Conservation (phyloP, 2,888 invertebrate species). For the Prosopocoilus inquinatus region DNA sequence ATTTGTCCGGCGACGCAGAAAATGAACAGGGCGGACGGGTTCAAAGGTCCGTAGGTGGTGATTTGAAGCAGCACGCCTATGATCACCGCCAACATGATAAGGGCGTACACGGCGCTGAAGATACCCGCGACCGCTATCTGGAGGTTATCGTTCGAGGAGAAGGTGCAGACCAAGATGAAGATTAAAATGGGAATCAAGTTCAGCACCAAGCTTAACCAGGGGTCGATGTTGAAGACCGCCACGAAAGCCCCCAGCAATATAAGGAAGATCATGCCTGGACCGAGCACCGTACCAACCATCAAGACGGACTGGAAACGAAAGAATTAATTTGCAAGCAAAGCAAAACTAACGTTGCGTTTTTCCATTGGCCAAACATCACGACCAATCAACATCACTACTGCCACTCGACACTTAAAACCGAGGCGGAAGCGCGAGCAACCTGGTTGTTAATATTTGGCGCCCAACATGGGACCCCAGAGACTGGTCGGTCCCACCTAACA, state of each 20-base stretch:
- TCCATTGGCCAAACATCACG: too few relatives aligned
- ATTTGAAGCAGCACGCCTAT: slow-evolving; percentile 79
- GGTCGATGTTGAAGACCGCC: slow-evolving; percentile 71
- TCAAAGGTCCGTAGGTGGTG: slow-evolving; percentile 71
- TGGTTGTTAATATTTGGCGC: too few relatives aligned
- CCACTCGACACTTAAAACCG: too few relatives aligned
- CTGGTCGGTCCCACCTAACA: too few relatives aligned
- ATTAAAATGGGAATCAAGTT: slow-evolving; percentile 67
- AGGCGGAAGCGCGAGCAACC: too few relatives aligned
- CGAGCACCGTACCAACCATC: slow-evolving; percentile 74
- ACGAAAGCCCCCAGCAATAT: slow-evolving; percentile 82
- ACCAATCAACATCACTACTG: too few relatives aligned
- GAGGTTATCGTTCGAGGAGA: slow-evolving; percentile 52
- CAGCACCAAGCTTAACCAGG: slow-evolving; percentile 62
- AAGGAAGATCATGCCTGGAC: slow-evolving; percentile 79
- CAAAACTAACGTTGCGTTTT: too few relatives aligned
- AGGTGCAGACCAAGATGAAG: slow-evolving; percentile 67
- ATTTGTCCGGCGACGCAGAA: slow-evolving; percentile 68
- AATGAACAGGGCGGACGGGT: slow-evolving; percentile 83
- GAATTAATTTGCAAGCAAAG: too few relatives aligned
- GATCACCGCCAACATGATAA: slow-evolving; percentile 85
- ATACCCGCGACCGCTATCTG: slow-evolving; percentile 65
- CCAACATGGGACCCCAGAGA: too few relatives aligned
- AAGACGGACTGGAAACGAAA: slow-evolving; percentile 62
- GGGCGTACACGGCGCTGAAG: slow-evolving; percentile 74